A percentile compares a stretch with the other conserved stretches of the same genome.
These are phyloP conservation scores for Dinoponera quadriceps DNA, from an alignment of 1,140 invertebrate species.

Conservation along the genomic window DNA sequence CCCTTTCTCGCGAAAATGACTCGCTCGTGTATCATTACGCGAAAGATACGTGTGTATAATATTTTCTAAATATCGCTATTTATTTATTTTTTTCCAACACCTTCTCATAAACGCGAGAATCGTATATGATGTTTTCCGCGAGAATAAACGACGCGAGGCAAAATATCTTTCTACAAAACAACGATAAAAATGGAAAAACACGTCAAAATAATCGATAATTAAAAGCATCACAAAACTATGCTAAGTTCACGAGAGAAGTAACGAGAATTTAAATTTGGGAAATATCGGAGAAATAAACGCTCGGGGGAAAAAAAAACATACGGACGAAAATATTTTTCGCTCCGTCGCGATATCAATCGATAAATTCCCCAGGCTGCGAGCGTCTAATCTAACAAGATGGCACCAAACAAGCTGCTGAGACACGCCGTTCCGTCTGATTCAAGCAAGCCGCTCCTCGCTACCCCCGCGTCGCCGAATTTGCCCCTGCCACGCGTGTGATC, in stretches of 20 bases:
- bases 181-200: no score
- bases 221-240: no score
- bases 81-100: background rate
- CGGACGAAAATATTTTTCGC: background rate
- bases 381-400: slow-evolving; percentile 49
- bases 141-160: no score
- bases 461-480: slow-evolving; percentile 58
- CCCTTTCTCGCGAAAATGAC: background rate
- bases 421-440: slow-evolving; percentile 50
- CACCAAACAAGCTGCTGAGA: slow-evolving; percentile 48
- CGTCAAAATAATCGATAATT: no score
- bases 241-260: no score
- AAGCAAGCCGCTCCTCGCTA: slow-evolving; percentile 47
- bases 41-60: slow-evolving; percentile 7
- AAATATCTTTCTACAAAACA: no score
- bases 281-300: background rate
- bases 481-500: slow-evolving; percentile 56
- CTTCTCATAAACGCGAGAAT: background rate
- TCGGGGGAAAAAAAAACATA: background rate
- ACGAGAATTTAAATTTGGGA: background rate
- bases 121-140: no score
- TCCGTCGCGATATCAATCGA: slow-evolving; percentile 10
- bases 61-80: background rate
- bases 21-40: slow-evolving; percentile 3
- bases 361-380: background rate